These are phyloP conservation scores for Darevskia nairensis DNA, from an alignment of 2,797 vertebrate genomes.

Conservation along the genomic window DNA sequence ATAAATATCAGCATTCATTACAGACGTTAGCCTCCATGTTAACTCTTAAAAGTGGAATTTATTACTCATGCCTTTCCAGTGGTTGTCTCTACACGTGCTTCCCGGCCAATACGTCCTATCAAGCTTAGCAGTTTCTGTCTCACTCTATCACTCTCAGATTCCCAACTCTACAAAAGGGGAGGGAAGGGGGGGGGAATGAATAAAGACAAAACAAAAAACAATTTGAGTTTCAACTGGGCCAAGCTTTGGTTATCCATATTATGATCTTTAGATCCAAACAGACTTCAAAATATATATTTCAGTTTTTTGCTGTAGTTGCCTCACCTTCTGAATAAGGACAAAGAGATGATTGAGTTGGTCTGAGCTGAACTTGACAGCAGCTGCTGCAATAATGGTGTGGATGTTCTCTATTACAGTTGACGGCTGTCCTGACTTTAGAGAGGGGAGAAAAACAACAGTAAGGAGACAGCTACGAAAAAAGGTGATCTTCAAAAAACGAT, in stretches of 20 bases:
- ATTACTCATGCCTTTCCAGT: conserved; percentile 89
- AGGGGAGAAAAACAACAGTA: conserved; percentile 25
- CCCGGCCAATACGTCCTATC: conserved; percentile 95
- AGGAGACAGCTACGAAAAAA: not conserved
- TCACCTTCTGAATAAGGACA: conserved; percentile 96
- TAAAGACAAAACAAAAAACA: not conserved
- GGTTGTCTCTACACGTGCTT: conserved; percentile 94
- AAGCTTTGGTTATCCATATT: not conserved
- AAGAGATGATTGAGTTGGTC: conserved; percentile 98
- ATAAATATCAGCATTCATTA: conserved; percentile 2
- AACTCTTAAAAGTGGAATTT: not conserved
- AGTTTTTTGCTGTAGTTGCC: conserved; percentile 18
- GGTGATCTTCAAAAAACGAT: not conserved
- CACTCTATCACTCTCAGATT: conserved; percentile 93
- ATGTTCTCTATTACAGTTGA: conserved; percentile 99
- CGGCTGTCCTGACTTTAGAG: conserved; percentile 91
- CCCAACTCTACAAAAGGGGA: conserved; percentile 89
- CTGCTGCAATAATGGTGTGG: conserved; percentile 97
- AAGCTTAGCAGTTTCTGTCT: conserved; percentile 96
- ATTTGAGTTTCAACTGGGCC: not conserved
- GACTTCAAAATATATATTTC: not conserved
- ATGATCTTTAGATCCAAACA: not conserved
- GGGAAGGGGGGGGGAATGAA: conserved; percentile 33
- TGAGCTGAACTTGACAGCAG: conserved; percentile 96
- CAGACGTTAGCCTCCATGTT: not conserved